These are phyloP conservation scores for Syngnathus floridae DNA, from an alignment of 2,113 vertebrate species.

Conservation along the genomic window DNA sequence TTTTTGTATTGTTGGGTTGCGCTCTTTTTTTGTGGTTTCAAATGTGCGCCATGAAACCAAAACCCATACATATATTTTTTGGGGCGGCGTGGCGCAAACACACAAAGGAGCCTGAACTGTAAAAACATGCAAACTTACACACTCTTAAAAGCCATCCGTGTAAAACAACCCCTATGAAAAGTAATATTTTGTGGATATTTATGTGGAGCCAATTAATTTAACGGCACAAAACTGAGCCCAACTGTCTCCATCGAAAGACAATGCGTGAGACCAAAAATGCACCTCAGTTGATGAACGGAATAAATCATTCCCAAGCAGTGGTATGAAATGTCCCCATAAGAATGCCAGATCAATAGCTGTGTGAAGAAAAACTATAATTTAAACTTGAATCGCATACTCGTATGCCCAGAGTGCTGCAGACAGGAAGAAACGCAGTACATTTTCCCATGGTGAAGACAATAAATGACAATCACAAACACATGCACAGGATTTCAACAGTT, in stretches of 20 bases:
- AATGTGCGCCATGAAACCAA: neutral
- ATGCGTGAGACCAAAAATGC: neutral
- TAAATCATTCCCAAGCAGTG: neutral
- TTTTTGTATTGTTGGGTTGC: conserved; percentile 1
- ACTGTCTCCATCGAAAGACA: neutral
- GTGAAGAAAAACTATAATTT: neutral
- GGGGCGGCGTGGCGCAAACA: neutral
- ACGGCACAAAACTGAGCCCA: neutral
- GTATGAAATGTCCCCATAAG: neutral
- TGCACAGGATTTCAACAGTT: conserved; percentile 58
- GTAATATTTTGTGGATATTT: neutral
- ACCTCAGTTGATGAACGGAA: neutral
- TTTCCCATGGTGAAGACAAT: conserved; percentile 64
- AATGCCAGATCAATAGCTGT: conserved; percentile 5
- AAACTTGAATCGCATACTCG: neutral
- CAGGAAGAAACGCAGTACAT: conserved; percentile 28
- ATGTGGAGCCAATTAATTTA: neutral
- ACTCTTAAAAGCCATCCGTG: neutral
- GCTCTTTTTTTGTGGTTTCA: neutral
- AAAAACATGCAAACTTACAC: neutral
- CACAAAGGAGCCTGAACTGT: neutral
- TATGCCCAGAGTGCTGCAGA: conserved; percentile 31
- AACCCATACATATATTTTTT: neutral
- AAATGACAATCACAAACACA: conserved; percentile 68
- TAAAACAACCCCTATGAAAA: neutral